phyloP scores from a whole-genome alignment of 2,888 invertebrate genomes.

The Chymomyza caudatula region DNA sequence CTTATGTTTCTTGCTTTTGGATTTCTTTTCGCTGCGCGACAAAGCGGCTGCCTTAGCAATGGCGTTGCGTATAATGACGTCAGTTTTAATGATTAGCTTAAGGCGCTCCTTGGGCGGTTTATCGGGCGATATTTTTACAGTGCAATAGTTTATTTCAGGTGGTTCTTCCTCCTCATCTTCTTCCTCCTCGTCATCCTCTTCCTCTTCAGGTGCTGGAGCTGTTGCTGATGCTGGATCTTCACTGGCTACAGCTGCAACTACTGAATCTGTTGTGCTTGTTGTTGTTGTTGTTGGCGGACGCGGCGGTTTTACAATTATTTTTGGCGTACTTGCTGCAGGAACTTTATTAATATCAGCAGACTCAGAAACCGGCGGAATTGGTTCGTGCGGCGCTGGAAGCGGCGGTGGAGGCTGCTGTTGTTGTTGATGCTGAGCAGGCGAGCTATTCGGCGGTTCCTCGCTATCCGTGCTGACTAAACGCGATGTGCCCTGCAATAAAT shows the following conservation, averaged over 20 bases:
- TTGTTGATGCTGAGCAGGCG: conserved; percentile 55
- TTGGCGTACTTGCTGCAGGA: conserved; percentile 64
- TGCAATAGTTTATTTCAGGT: conserved; percentile 76
- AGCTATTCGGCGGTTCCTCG: conserved; percentile 79
- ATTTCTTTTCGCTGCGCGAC: conserved; percentile 58
- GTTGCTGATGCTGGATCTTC: conserved; percentile 7
- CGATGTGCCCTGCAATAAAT: conserved; percentile 79
- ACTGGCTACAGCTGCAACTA: conserved; percentile 1
- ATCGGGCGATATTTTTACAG: conserved; percentile 77
- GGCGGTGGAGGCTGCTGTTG: conserved; percentile 37
- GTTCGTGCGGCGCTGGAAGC: conserved; percentile 15
- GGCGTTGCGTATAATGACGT: conserved; percentile 74
- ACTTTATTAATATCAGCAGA: conserved; percentile 27
- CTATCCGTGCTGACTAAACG: conserved; percentile 84
- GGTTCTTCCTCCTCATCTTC: conserved; percentile 70
- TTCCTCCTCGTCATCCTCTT: conserved; percentile 59
- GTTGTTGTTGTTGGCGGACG: conserved; percentile 53
- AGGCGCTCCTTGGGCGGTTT: conserved; percentile 79
- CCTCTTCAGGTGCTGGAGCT: conserved; percentile 34
- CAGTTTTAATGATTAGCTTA: conserved; percentile 78
- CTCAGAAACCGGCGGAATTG: background rate
- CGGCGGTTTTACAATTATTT: conserved; percentile 69
- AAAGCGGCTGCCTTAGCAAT: conserved; percentile 76
- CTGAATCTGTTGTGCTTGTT: background rate
- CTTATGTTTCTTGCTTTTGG: conserved; percentile 76